phyloP scores from a whole-genome alignment of 2,888 invertebrate species.

The Amphiduros pacificus region DNA sequence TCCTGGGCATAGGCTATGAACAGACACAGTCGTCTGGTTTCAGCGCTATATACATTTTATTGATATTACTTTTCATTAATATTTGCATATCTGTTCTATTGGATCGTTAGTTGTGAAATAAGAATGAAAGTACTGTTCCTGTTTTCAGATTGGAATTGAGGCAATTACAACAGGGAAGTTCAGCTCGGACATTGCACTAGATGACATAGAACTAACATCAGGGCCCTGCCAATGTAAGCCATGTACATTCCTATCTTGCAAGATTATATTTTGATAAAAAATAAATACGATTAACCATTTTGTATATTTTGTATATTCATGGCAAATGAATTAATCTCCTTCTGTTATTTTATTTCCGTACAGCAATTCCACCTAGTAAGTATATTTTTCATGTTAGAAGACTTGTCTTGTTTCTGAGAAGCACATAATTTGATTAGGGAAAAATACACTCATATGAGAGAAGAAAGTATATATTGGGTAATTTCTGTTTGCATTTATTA shows the following conservation, averaged over 20 bases:
- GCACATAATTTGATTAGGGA: neutral
- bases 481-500: neutral
- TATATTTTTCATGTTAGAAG: neutral
- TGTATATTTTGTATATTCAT: neutral
- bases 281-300: neutral
- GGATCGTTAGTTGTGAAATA: no score
- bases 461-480: neutral
- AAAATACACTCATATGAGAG: neutral
- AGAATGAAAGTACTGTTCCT: no score
- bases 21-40: no score
- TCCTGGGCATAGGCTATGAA: no score
- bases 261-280: neutral
- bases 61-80: no score
- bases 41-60: no score
- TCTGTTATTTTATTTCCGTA: neutral
- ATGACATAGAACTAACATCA: conserved; percentile 36
- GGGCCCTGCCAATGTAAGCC: conserved; percentile 33
- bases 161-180: conserved; percentile 21
- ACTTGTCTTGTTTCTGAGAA: no score
- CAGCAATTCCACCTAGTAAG: neutral
- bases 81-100: no score
- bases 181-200: conserved; percentile 48
- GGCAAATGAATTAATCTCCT: neutral
- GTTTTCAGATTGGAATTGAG: conserved; percentile 20
- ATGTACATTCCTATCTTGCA: neutral